phyloP scores from a whole-genome alignment of 2,797 vertebrate genomes.

The Pelodytes ibericus region DNA sequence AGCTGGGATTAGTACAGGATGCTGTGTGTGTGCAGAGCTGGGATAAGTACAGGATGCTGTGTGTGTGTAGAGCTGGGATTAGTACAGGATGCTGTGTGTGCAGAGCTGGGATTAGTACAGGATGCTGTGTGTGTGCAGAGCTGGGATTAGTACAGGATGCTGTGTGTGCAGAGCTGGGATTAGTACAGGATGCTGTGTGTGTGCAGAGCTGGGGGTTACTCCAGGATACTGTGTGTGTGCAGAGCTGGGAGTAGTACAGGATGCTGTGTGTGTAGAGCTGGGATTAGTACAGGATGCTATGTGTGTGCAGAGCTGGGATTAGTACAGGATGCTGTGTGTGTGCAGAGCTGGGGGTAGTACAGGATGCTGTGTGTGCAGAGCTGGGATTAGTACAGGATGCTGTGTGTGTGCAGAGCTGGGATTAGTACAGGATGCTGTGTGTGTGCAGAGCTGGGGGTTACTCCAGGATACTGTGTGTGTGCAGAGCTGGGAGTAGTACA shows the following conservation, averaged over 20 bases:
- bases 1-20: neutral
- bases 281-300: neutral
- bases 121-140: neutral
- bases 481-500: no score
- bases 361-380: neutral
- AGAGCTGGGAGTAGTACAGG: neutral
- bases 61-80: neutral
- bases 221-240: neutral
- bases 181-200: conserved; percentile 7
- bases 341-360: neutral
- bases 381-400: neutral
- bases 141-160: no score
- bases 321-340: neutral
- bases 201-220: neutral
- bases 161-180: neutral
- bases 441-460: no score
- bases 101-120: conserved; percentile 1
- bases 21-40: neutral
- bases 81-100: neutral
- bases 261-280: neutral
- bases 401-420: no score
- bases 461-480: no score
- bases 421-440: no score
- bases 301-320: neutral
- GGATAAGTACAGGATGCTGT: conserved; percentile 6